Conservation (phyloP, 2,113 vertebrate genomes). For the Cyprinus carpio region DNA sequence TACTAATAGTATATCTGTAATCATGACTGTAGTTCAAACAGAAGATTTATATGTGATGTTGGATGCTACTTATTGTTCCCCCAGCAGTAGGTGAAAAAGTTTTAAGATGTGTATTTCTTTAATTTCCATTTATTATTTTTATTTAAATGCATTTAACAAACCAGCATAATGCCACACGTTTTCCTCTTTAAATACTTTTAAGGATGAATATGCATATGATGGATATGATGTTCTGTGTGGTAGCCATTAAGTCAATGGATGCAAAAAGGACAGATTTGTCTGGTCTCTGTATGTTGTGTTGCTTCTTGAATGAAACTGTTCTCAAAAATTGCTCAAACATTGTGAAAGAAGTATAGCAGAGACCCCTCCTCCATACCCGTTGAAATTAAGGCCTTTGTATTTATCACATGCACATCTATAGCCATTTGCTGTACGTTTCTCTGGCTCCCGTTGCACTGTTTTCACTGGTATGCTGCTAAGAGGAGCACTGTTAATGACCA, state of each 20-base stretch:
- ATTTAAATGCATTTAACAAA: neutral
- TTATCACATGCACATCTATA: neutral
- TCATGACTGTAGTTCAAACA: neutral
- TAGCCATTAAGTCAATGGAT: slow-evolving; percentile 1
- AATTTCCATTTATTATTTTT: neutral
- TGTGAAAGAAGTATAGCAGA: neutral
- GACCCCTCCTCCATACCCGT: neutral
- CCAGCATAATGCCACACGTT: neutral
- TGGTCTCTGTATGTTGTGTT: neutral
- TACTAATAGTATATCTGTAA: neutral
- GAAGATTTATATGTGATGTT: neutral
- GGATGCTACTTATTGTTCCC: neutral
- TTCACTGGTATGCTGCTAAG: neutral
- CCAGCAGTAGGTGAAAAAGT: neutral
- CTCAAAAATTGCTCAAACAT: neutral
- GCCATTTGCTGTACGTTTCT: neutral
- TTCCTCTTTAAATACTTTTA: neutral
- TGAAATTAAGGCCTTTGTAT: neutral
- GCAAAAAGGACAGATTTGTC: neutral
- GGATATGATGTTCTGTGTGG: neutral
- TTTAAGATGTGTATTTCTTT: neutral
- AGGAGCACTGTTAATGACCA: neutral
- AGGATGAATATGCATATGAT: neutral
- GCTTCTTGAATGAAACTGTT: neutral
- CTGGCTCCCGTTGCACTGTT: neutral